Evolutionary conservation across 2,888 invertebrate genomes (phyloP).

Genomic region (Pristionchus maxplancki): DNA sequence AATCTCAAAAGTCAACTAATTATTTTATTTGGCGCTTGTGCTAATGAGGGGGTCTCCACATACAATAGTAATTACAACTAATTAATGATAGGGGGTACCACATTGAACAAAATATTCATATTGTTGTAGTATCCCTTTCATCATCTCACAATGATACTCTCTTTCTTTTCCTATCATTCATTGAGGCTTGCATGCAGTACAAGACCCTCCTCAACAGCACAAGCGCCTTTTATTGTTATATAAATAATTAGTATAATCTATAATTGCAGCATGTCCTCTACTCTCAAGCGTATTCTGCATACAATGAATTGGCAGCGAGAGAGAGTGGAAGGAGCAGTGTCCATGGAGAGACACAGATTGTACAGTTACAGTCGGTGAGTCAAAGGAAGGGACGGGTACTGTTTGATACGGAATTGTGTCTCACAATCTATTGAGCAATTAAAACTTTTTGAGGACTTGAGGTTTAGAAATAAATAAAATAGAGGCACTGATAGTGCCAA

Average conservation of each 20-base stretch:
- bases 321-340: conserved; percentile 56
- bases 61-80: too few relatives aligned
- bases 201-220: too few relatives aligned
- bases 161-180: not conserved
- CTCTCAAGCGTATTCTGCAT: conserved; percentile 72
- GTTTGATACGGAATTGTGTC: not conserved
- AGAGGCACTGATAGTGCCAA: not conserved
- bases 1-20: too few relatives aligned
- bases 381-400: not conserved
- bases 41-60: too few relatives aligned
- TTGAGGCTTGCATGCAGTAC: too few relatives aligned
- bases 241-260: not conserved
- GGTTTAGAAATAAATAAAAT: not conserved
- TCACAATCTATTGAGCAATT: not conserved
- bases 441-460: not conserved
- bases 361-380: conserved; percentile 70
- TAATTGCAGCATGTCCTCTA: conserved; percentile 71
- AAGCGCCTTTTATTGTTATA: too few relatives aligned
- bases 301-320: conserved; percentile 64
- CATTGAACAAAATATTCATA: too few relatives aligned
- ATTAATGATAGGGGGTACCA: too few relatives aligned
- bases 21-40: too few relatives aligned
- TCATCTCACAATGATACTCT: not conserved
- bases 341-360: conserved; percentile 67
- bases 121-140: too few relatives aligned